Base-by-base conservation (phyloP, 2,113 vertebrate species). In the Hippocampus barbouri region DNA sequence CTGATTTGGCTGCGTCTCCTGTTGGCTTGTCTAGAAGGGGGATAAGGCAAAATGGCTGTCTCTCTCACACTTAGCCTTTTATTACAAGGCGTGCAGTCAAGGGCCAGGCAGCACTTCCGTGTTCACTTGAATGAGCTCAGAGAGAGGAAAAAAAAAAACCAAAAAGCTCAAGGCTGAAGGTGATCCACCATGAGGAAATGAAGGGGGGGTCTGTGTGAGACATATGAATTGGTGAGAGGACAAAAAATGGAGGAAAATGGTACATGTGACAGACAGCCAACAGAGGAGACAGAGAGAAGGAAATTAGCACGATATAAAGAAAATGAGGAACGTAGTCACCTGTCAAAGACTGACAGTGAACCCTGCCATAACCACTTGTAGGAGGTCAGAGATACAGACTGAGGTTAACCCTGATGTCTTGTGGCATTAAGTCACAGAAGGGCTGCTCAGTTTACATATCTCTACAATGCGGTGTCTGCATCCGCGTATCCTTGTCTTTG, bases 1-100 rank as follows among this genome's bases (percentile, higher is more conserved):
- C 87, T 90, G 91, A 92, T 92, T 91, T 88, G 83, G 80, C 83
- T 79, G 71, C 75, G 79, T 84, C 77, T 89, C 75, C 83, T 82
- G 84, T 82, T 86, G 85, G 82, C 88, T 84, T 89, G 87, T 91
- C 89, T 86, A 81, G 76, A 40, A 66, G 79, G 76, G 80, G 83
- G 79, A 82, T 87, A 83, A 83, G 80, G 84, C 81, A 91, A 86
- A 85, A 86, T 81, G 78, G 80, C 82, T 69, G 79, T 73, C 84
- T 85, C 84, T 72, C 86, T 81, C 86, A 79, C 85, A 79, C 83
- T 89, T 81, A 60, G 75, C 65, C 78, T 78, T 85, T 87, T 88
- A 85, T 89, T 83, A 85, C 90, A 74, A 87, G 86, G 78, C 84
- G 72, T 84, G 81, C 81, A 86, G 84, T 71, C 45, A 72, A 54